These are phyloP conservation scores for Pimephales promelas DNA, from an alignment of 2,113 vertebrate species.

Conservation along the genomic window DNA sequence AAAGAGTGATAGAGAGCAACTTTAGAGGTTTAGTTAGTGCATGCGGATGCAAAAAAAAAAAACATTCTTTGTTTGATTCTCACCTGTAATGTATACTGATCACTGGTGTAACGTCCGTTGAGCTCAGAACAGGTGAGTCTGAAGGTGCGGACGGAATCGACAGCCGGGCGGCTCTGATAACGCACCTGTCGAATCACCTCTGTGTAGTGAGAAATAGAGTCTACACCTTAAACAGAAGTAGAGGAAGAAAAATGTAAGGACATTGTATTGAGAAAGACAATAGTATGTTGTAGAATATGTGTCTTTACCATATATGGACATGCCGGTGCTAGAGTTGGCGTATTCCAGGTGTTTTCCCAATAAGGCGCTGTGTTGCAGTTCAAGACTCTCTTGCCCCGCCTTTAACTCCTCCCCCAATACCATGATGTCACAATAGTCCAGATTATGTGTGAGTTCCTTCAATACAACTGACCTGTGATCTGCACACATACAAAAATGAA, in stretches of 20 bases:
- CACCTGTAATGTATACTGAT: constrained; percentile 92
- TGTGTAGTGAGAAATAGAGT: constrained; percentile 91
- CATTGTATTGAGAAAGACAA: background rate
- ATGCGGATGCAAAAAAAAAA: background rate
- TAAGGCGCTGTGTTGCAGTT: constrained; percentile 79
- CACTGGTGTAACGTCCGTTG: constrained; percentile 93
- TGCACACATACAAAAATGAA: constrained; percentile 63
- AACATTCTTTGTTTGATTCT: constrained; percentile 51
- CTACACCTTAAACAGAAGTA: constrained; percentile 81
- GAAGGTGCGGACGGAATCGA: constrained; percentile 81
- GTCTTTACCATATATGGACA: constrained; percentile 90
- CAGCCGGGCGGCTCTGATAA: constrained; percentile 82
- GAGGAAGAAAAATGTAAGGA: background rate
- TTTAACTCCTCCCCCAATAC: constrained; percentile 87
- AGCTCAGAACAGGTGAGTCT: constrained; percentile 93
- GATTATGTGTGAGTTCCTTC: constrained; percentile 91
- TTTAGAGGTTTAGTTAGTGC: background rate
- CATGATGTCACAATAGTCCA: constrained; percentile 96
- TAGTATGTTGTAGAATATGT: background rate
- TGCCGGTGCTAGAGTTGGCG: constrained; percentile 94
- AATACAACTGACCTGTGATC: constrained; percentile 74
- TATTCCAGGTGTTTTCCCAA: constrained; percentile 89
- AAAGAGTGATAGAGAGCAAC: background rate
- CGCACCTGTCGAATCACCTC: constrained; percentile 85
- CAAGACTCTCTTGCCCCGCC: constrained; percentile 85